Evolutionary conservation across 2,888 invertebrate species (phyloP).

Genomic region (Pandemis heparana): DNA sequence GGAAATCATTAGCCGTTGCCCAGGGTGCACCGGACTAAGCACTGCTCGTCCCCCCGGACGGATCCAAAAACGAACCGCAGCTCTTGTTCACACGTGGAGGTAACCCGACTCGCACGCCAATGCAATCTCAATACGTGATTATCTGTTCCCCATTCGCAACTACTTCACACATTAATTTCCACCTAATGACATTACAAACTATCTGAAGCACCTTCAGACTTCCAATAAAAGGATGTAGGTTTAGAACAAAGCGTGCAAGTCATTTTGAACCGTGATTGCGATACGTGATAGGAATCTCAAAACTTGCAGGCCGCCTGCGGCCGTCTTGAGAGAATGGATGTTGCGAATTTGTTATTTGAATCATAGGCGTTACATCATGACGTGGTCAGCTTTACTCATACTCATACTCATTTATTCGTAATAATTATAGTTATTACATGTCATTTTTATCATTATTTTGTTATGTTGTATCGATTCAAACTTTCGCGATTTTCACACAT

Average conservation of each 20-base stretch:
- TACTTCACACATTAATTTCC: not conserved
- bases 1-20: no score
- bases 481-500: no score
- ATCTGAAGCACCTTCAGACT: slow-evolving; percentile 5
- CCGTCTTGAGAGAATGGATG: slow-evolving; percentile 4
- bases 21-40: no score
- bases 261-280: slow-evolving; percentile 22
- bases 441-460: no score
- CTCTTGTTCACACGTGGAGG: no score
- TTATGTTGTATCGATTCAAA: no score
- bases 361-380: not conserved
- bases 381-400: not conserved
- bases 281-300: slow-evolving; percentile 25
- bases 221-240: slow-evolving; percentile 16
- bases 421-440: no score
- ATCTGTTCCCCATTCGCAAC: not conserved
- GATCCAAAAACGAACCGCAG: no score
- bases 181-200: slow-evolving; percentile 2
- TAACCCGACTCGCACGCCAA: no score
- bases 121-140: not conserved
- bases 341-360: slow-evolving; percentile 18
- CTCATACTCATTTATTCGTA: no score
- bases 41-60: no score
- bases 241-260: slow-evolving; percentile 25
- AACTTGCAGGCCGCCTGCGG: not conserved